Conservation (phyloP, 1,140 invertebrate species). For the Drosophila willistoni region DNA sequence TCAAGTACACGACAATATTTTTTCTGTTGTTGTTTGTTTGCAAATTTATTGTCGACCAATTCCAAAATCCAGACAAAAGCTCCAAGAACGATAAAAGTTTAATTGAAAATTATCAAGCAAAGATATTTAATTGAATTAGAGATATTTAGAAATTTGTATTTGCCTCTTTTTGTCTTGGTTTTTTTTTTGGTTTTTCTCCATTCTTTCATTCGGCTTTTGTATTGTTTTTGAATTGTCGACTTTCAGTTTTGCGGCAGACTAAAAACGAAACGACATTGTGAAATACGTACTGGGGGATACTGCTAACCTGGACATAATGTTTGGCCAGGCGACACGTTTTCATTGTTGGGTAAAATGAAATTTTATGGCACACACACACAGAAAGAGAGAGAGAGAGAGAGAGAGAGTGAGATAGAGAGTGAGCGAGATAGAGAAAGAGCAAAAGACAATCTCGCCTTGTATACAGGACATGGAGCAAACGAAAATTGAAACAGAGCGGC, state of each 20-base stretch:
- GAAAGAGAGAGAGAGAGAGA: not conserved
- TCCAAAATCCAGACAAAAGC: not conserved
- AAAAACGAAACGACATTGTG: conserved; percentile 6
- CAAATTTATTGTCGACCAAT: not conserved
- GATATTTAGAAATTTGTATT: conserved; percentile 3
- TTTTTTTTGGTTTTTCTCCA: not conserved
- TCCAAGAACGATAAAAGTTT: conserved; percentile 37
- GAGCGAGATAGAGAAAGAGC: not conserved
- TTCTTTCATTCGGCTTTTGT: not conserved
- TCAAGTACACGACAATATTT: not conserved
- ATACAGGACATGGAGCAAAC: conserved; percentile 38
- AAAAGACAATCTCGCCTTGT: conserved; percentile 11
- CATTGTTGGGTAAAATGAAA: conserved; percentile 80
- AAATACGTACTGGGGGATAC: conserved; percentile 9
- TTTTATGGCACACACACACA: conserved; percentile 64
- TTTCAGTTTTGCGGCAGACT: conserved; percentile 5
- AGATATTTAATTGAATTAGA: conserved; percentile 18
- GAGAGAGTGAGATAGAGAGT: too few relatives aligned
- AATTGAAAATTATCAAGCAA: conserved; percentile 61
- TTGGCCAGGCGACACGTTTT: conserved; percentile 68
- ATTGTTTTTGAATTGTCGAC: conserved; percentile 1
- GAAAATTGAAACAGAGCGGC: conserved; percentile 79
- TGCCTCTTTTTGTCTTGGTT: not conserved
- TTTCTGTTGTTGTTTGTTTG: not conserved
- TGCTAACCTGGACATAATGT: conserved; percentile 6